phyloP scores from a whole-genome alignment of 2,113 vertebrate species.

The Eclectus roratus region DNA sequence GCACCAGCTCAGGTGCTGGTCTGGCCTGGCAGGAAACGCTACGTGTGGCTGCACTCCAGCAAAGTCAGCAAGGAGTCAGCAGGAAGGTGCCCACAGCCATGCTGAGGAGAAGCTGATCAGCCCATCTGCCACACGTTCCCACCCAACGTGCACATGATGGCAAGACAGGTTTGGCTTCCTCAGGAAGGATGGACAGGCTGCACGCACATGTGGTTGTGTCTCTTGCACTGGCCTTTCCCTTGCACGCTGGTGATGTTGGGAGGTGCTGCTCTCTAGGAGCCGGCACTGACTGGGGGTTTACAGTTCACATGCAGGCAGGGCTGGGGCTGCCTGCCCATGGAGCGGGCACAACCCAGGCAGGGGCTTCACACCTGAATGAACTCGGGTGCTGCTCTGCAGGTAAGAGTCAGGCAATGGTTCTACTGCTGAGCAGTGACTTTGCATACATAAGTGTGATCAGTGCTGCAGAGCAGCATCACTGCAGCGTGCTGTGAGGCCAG shows the following conservation, averaged over 20 bases:
- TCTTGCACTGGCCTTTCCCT: background rate
- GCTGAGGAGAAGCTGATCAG: background rate
- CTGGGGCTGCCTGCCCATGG: background rate
- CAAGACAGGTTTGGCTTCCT: background rate
- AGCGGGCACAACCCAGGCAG: background rate
- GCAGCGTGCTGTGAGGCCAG: rapidly evolving
- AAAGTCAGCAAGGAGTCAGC: background rate
- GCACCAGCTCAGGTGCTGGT: rapidly evolving
- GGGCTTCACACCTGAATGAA: background rate
- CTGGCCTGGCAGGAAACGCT: background rate
- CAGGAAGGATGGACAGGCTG: background rate
- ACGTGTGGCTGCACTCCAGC: background rate
- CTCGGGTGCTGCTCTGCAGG: background rate
- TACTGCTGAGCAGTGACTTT: background rate
- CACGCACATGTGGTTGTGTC: background rate
- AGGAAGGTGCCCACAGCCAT: background rate
- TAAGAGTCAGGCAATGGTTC: background rate
- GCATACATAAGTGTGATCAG: background rate
- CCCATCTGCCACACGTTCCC: background rate
- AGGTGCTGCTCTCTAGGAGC: background rate
- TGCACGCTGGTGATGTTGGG: background rate
- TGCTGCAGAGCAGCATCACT: rapidly evolving
- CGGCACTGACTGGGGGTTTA: rapidly evolving
- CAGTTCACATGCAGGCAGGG: background rate
- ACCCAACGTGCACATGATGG: rapidly evolving